phyloP scores from a whole-genome alignment of 2,888 invertebrate genomes.

The Zootermopsis nevadensis region DNA sequence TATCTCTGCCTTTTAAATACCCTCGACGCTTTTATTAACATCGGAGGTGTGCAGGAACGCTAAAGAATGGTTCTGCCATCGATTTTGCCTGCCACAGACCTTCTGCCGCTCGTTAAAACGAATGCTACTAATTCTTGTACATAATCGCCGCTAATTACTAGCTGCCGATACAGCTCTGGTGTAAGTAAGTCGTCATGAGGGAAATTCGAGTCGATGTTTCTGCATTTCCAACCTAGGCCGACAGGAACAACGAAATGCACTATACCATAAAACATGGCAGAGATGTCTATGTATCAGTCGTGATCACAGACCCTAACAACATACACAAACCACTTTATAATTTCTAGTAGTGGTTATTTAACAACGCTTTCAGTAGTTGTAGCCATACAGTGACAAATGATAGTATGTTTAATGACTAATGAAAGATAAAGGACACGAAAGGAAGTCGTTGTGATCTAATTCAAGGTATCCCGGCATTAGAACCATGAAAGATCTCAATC shows the following conservation, averaged over 20 bases:
- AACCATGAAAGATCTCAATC: no score
- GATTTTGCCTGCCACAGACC: background rate
- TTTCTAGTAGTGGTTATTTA: no score
- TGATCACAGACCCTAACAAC: no score
- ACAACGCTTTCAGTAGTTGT: no score
- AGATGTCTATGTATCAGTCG: no score
- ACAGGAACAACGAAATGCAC: background rate
- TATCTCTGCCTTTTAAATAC: background rate
- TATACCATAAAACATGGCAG: background rate
- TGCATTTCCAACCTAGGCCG: background rate
- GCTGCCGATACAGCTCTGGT: background rate
- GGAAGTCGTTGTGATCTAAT: no score
- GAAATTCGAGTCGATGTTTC: background rate
- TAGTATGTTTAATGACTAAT: no score
- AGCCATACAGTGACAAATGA: no score
- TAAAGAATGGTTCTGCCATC: background rate
- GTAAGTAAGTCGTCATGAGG: background rate
- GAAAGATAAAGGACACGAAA: no score
- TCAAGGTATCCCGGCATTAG: no score
- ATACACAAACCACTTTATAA: no score
- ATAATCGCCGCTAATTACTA: background rate
- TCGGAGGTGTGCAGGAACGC: background rate
- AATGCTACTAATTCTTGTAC: constrained; percentile 6
- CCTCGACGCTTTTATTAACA: background rate
- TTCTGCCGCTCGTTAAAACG: background rate